Conservation (phyloP, 2,888 invertebrate species). For the Halictus quadricinctus region DNA sequence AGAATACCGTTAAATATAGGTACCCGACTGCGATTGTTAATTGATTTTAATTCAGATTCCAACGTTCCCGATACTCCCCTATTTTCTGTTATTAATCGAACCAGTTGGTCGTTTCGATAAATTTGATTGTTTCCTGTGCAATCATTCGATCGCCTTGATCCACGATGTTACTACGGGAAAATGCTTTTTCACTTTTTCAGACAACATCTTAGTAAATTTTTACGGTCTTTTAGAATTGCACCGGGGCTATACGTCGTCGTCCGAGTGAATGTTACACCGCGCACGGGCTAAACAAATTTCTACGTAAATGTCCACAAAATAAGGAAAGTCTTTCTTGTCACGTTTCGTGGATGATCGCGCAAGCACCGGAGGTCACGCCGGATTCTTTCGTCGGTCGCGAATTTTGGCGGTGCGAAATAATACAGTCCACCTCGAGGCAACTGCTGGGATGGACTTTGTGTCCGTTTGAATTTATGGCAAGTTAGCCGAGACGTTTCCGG, state of each 20-base stretch:
- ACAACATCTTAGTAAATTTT: too few species aligned
- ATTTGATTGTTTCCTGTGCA: not conserved
- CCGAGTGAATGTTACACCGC: not conserved
- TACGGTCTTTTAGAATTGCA: too few species aligned
- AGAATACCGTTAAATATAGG: constrained; percentile 29
- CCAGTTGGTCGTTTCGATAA: not conserved
- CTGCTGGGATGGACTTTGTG: constrained; percentile 52
- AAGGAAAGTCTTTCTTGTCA: not conserved
- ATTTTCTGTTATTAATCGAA: not conserved
- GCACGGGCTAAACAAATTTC: not conserved
- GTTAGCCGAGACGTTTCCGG: constrained; percentile 72
- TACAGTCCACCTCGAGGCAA: constrained; percentile 41
- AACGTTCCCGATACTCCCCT: not conserved
- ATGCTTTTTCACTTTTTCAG: not conserved
- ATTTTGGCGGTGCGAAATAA: constrained; percentile 58
- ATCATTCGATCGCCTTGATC: not conserved
- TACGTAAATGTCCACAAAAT: not conserved
- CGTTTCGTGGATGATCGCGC: not conserved
- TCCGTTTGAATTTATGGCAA: constrained; percentile 72
- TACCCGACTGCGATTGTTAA: not conserved
- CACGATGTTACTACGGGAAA: not conserved
- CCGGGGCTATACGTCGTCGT: not conserved
- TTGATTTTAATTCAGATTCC: constrained; percentile 22
- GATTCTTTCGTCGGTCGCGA: not conserved
- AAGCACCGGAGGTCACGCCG: not conserved